These are phyloP conservation scores for Melanaphis sacchari DNA, from an alignment of 1,140 invertebrate species.

Conservation along the genomic window DNA sequence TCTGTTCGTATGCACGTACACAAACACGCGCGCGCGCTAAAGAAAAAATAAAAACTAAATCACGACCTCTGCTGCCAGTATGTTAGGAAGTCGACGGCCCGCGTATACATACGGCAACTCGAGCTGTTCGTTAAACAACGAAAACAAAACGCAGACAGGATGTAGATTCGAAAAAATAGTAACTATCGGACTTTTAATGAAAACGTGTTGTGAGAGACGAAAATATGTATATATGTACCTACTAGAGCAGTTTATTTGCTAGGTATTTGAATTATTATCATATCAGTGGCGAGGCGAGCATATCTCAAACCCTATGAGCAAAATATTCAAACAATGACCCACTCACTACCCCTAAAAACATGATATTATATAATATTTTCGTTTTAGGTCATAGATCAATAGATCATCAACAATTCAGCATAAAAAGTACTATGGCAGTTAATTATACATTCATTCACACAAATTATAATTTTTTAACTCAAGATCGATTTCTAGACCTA, in stretches of 20 bases:
- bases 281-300: no score
- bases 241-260: not conserved
- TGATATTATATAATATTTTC: no score
- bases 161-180: not conserved
- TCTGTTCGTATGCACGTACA: not conserved
- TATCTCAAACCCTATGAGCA: no score
- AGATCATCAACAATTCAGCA: no score
- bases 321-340: no score
- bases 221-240: not conserved
- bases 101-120: not conserved
- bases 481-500: no score
- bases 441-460: no score
- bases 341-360: no score
- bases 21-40: not conserved
- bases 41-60: slow-evolving; percentile 21
- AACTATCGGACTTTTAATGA: not conserved
- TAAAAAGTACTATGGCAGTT: no score
- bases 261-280: not conserved
- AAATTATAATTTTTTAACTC: no score
- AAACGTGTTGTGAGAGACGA: not conserved
- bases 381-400: no score
- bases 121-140: not conserved
- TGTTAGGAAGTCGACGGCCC: not conserved
- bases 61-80: not conserved
- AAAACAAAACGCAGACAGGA: slow-evolving; percentile 9